A percentile compares a stretch with the other conserved stretches of the same genome.
Evolutionary conservation across 2,113 vertebrate species (phyloP).

Genomic region (Kryptolebias marmoratus): DNA sequence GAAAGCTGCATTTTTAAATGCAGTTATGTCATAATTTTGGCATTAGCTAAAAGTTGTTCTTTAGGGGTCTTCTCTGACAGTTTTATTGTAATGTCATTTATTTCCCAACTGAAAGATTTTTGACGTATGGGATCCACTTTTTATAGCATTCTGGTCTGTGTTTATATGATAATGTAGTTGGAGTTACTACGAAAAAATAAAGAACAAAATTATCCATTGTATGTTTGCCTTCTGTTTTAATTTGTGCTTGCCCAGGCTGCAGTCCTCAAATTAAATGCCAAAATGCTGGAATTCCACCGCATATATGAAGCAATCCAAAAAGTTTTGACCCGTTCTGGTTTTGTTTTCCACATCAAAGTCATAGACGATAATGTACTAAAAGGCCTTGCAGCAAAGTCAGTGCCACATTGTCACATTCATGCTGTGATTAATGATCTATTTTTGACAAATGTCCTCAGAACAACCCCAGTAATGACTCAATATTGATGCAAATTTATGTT

Average conservation of each 20-base stretch:
- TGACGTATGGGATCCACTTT: too few species aligned
- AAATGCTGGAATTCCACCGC: too few species aligned
- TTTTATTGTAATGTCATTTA: too few species aligned
- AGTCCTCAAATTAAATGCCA: background rate
- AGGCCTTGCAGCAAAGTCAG: background rate
- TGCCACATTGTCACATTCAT: background rate
- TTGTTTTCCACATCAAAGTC: conserved; percentile 1
- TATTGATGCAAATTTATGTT: conserved; percentile 30
- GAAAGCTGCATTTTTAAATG: too few species aligned
- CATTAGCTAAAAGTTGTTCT: too few species aligned
- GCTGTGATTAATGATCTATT: conserved; percentile 16
- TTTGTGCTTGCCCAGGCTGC: background rate
- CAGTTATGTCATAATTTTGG: too few species aligned
- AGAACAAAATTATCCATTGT: background rate
- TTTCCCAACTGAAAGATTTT: too few species aligned
- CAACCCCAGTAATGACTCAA: background rate
- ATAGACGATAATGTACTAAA: background rate
- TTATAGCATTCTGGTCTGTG: too few species aligned
- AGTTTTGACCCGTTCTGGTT: background rate
- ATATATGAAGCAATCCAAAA: background rate
- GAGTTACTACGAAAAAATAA: background rate
- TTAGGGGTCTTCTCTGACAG: too few species aligned
- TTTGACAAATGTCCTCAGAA: conserved; percentile 29
- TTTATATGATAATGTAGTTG: background rate
- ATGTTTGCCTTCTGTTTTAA: background rate